Evolutionary conservation across 2,888 invertebrate genomes (phyloP).

Genomic region (Megaustenia siamemsis): DNA sequence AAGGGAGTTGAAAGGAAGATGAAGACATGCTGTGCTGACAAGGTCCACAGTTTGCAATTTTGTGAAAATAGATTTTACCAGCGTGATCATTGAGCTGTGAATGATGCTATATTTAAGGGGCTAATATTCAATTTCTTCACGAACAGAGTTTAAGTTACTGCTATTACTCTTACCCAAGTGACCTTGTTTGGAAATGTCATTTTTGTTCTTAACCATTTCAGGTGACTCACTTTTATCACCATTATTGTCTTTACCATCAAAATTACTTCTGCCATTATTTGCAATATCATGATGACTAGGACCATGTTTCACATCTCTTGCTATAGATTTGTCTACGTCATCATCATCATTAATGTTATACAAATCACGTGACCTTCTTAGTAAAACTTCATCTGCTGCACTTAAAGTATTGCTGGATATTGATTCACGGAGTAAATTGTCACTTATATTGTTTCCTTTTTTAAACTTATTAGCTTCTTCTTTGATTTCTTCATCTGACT

Average conservation of each 20-base stretch:
- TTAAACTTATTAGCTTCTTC: neutral
- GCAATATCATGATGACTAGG: neutral
- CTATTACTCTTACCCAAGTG: slow-evolving; percentile 11
- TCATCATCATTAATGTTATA: neutral
- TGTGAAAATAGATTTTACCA: no score
- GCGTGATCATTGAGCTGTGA: no score
- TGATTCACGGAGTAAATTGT: neutral
- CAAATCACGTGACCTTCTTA: slow-evolving; percentile 15
- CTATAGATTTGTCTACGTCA: neutral
- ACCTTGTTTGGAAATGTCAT: neutral
- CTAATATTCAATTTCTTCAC: slow-evolving; percentile 21
- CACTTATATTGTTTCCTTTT: neutral
- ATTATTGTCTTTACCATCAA: neutral
- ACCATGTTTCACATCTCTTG: neutral
- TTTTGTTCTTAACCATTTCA: neutral
- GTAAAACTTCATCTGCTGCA: slow-evolving; percentile 22
- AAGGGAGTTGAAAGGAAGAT: no score
- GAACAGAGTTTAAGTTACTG: slow-evolving; percentile 27
- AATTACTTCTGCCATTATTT: neutral
- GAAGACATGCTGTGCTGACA: no score
- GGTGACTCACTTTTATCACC: neutral
- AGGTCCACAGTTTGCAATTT: no score
- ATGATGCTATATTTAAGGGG: no score
- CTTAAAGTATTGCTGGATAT: neutral
- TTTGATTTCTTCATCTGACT: slow-evolving; percentile 45